Evolutionary conservation across 2,888 invertebrate species (phyloP).

Genomic region (Zaprionus obscuricornis): DNA sequence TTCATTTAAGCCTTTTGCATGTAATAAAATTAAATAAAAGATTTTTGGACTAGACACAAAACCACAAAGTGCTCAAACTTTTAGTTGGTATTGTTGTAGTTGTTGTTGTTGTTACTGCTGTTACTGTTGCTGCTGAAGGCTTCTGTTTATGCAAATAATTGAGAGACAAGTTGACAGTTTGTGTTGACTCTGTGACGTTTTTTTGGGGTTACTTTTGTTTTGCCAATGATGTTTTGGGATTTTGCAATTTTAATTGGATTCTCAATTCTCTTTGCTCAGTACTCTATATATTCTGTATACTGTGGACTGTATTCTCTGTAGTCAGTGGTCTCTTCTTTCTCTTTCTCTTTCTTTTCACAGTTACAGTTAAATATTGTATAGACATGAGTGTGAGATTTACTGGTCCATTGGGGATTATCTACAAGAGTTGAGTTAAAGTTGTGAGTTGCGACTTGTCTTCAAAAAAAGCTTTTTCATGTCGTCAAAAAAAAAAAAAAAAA

Average conservation of each 20-base stretch:
- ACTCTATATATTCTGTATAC: too few species aligned
- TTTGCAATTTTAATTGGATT: conserved; percentile 58
- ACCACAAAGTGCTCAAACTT: conserved; percentile 27
- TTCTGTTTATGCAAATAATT: conserved; percentile 56
- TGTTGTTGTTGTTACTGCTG: conserved; percentile 4
- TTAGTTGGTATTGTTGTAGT: not conserved
- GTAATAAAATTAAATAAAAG: conserved; percentile 32
- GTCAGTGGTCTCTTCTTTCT: too few species aligned
- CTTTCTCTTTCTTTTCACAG: too few species aligned
- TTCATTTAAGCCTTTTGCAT: conserved; percentile 30
- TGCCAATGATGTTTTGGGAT: conserved; percentile 23
- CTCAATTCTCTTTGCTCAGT: too few species aligned
- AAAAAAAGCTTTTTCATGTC: conserved; percentile 53
- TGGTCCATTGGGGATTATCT: conserved; percentile 30
- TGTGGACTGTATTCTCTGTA: too few species aligned
- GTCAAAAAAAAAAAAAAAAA: not conserved
- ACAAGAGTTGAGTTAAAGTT: conserved; percentile 16
- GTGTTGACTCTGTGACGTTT: conserved; percentile 36
- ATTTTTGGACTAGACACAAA: conserved; percentile 7
- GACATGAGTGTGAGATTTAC: conserved; percentile 44
- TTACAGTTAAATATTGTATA: conserved; percentile 12
- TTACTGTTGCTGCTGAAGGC: conserved; percentile 1
- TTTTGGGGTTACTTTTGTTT: conserved; percentile 14
- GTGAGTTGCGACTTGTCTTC: too few species aligned
- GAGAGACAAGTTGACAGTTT: conserved; percentile 44